Evolutionary conservation across 2,888 invertebrate species (phyloP), one percentile per base, ranked within the genome.

Genomic region (Phalera bucephala): DNA sequence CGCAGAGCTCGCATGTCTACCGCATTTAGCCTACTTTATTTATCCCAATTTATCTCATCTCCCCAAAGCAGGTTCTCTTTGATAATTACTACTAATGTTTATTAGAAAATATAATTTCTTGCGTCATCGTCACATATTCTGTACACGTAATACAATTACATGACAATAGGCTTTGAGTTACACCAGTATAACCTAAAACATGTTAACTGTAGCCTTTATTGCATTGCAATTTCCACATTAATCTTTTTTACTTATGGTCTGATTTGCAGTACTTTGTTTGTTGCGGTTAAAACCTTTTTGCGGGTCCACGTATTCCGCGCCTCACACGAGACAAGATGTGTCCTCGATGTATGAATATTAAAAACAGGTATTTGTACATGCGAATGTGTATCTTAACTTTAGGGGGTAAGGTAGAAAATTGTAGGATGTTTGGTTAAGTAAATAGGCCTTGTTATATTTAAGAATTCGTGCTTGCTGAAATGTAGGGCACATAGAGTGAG

Each of bases 101-200:
- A 74, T 67, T 65, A 66, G 56, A 54, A 65, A 71, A 73, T 69
- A 68, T 70, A 71, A 73, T 72, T 70, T 60, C 55, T 60, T 61
- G 49, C 47, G 51, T 40, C 38, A 41, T 43, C 40, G 30, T n/a
- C n/a, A n/a, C n/a, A 48, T 39, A 74, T 75, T 66, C 71, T 13
- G 45, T 56, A 54, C 75, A 76, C 76, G 74, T 75, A 74, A 74
- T 68, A 69, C 70, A 77, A 77, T 79, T 79, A 77, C 65, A 68
- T 69, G 64, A 75, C 75, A 76, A 77, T 70, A 63, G 70, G 69
- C 61, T 72, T 63, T 64, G 72, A 77, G 72, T 77, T 70, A 73
- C 67, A n/a, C n/a, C n/a, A n/a, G n/a, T n/a, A n/a, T n/a, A n/a
- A n/a, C n/a, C n/a, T n/a, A n/a, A n/a, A n/a, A n/a, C n/a, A n/a